Percentiles rank a stretch among this genome's conserved stretches.
phyloP scores from a whole-genome alignment of 2,888 invertebrate genomes.

The Cheilosia impressa region DNA sequence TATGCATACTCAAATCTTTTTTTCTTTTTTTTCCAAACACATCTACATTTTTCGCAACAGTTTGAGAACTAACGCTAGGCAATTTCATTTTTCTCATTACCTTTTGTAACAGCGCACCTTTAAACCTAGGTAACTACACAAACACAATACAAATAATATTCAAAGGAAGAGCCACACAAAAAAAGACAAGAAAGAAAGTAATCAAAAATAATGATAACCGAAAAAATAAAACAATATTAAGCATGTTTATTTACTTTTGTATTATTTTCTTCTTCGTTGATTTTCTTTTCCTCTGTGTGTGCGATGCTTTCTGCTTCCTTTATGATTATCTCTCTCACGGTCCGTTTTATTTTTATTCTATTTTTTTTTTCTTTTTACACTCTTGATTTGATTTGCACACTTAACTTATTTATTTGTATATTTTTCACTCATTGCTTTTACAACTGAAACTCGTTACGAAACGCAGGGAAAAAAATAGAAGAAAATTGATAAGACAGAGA shows the following conservation, averaged over 20 bases:
- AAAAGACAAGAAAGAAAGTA: not conserved
- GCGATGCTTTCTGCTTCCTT: slow-evolving; percentile 24
- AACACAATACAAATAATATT: not conserved
- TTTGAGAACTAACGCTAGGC: slow-evolving; percentile 10
- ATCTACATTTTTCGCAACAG: slow-evolving; percentile 23
- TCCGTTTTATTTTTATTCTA: slow-evolving; percentile 31
- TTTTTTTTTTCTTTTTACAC: slow-evolving; percentile 14
- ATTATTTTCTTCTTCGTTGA: slow-evolving; percentile 21
- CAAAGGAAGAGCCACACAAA: not conserved
- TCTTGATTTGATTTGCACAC: slow-evolving; percentile 38
- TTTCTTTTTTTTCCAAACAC: too few relatives aligned
- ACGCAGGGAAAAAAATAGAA: not conserved
- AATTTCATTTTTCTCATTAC: not conserved
- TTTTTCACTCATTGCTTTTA: slow-evolving; percentile 37
- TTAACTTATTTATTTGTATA: slow-evolving; percentile 36
- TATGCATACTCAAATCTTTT: not conserved
- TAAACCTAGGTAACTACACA: slow-evolving; percentile 11
- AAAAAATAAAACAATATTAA: not conserved
- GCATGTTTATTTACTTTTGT: slow-evolving; percentile 49
- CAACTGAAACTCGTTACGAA: slow-evolving; percentile 16
- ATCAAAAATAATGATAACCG: slow-evolving; percentile 4
- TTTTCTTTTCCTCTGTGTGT: slow-evolving; percentile 15
- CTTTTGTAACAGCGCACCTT: slow-evolving; percentile 28
- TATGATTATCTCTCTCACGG: slow-evolving; percentile 26
- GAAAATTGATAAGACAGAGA: slow-evolving; percentile 10